Percentiles rank a stretch among this genome's conserved stretches.
These are phyloP conservation scores for Sebastes alutus DNA, from an alignment of 2,797 vertebrate species.

Conservation along the genomic window DNA sequence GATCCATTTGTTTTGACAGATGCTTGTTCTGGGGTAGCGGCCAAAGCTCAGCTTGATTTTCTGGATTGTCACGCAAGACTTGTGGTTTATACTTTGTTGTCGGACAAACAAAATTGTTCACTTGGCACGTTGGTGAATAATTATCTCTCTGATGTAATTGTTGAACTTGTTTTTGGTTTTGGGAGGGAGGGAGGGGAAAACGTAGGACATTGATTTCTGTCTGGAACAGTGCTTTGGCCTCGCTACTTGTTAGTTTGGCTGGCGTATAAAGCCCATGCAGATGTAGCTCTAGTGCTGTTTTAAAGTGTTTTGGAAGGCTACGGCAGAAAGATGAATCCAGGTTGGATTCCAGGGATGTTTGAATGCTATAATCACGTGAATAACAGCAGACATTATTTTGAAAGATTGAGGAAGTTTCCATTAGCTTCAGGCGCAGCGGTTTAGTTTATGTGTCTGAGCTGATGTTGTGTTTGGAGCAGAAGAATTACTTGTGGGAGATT, in stretches of 20 bases:
- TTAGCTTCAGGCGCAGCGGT: constrained; percentile 5
- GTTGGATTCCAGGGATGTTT: constrained; percentile 24
- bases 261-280: constrained; percentile 32
- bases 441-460: constrained; percentile 29
- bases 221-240: constrained; percentile 34
- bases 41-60: constrained; percentile 85
- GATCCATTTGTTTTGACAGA: constrained; percentile 86
- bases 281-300: constrained; percentile 32
- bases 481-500: constrained; percentile 59
- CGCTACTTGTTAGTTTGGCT: constrained; percentile 24
- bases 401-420: constrained; percentile 24
- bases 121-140: constrained; percentile 80
- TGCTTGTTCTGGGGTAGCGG: constrained; percentile 83
- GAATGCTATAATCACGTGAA: constrained; percentile 28
- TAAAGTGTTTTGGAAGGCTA: constrained; percentile 23
- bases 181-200: not conserved
- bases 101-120: constrained; percentile 82
- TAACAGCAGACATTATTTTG: constrained; percentile 23
- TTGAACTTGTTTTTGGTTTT: constrained; percentile 60
- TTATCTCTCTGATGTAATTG: constrained; percentile 71
- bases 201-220: constrained; percentile 38
- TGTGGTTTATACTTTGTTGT: constrained; percentile 82
- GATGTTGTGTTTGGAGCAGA: constrained; percentile 49
- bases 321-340: constrained; percentile 9
- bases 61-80: constrained; percentile 81